These are phyloP conservation scores for Desoria tigrina DNA, from an alignment of 2,888 invertebrate species.

Conservation along the genomic window DNA sequence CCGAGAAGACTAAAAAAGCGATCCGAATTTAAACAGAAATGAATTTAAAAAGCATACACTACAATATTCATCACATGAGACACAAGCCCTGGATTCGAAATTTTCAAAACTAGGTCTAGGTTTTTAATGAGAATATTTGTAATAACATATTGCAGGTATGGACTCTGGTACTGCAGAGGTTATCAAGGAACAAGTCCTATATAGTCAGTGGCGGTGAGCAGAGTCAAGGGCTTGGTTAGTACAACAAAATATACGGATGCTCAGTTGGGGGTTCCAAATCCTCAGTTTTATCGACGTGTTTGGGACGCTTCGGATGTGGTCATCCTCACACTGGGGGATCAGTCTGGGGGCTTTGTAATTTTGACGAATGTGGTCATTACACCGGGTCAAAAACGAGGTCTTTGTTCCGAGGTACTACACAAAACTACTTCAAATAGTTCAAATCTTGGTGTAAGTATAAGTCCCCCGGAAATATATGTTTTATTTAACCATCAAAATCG, in stretches of 20 bases:
- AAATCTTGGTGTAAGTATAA: too few species aligned
- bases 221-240: slow-evolving; percentile 60
- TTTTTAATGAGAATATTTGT: background rate
- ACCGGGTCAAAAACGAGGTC: slow-evolving; percentile 57
- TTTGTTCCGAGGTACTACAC: slow-evolving; percentile 57
- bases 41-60: too few species aligned
- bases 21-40: too few species aligned
- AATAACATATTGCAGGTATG: slow-evolving; percentile 9
- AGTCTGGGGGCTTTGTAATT: slow-evolving; percentile 61
- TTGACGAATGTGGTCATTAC: slow-evolving; percentile 60
- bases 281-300: slow-evolving; percentile 53
- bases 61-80: too few species aligned
- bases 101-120: too few species aligned
- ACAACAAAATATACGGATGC: slow-evolving; percentile 53
- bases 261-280: slow-evolving; percentile 38
- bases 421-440: too few species aligned
- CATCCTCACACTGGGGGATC: slow-evolving; percentile 58
- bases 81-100: too few species aligned
- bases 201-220: slow-evolving; percentile 57
- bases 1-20: too few species aligned
- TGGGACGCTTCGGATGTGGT: slow-evolving; percentile 62
- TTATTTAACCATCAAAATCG: too few species aligned
- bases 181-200: slow-evolving; percentile 39
- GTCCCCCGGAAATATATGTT: too few species aligned
- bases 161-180: slow-evolving; percentile 26